phyloP scores from a whole-genome alignment of 2,888 invertebrate genomes.

The Heterodera filipjevi region DNA sequence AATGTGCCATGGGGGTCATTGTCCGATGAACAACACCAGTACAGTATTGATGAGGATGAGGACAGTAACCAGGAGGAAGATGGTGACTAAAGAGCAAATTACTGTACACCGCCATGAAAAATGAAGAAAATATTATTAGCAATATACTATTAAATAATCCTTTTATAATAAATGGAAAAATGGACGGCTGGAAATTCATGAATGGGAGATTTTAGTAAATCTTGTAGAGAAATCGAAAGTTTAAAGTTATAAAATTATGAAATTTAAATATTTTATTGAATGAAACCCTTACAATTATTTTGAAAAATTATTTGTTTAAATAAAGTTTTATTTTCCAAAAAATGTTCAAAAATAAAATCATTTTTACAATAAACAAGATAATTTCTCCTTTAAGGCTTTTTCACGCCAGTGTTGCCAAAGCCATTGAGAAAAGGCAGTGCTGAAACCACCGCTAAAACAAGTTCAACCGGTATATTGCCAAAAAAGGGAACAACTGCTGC shows the following conservation, averaged over 20 bases:
- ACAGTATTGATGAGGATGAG: constrained; percentile 3
- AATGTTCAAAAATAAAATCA: neutral
- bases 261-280: too few relatives aligned
- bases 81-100: constrained; percentile 2
- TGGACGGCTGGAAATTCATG: too few relatives aligned
- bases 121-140: too few relatives aligned
- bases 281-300: too few relatives aligned
- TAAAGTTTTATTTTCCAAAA: too few relatives aligned
- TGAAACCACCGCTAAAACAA: constrained; percentile 18
- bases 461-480: constrained; percentile 27
- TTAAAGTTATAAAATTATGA: too few relatives aligned
- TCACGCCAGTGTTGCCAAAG: constrained; percentile 60
- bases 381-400: constrained; percentile 54
- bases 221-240: too few relatives aligned
- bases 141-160: neutral
- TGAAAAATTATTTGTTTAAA: too few relatives aligned
- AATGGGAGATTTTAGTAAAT: too few relatives aligned
- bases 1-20: constrained; percentile 27
- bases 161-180: too few relatives aligned
- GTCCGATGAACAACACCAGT: constrained; percentile 8
- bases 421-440: constrained; percentile 29
- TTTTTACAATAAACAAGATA: constrained; percentile 21
- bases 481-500: constrained; percentile 36
- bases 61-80: neutral
- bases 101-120: too few relatives aligned